Percentiles rank a stretch among this genome's conserved stretches.
These are phyloP conservation scores for Eupithecia dodoneata DNA, from an alignment of 2,888 invertebrate species.

Conservation along the genomic window DNA sequence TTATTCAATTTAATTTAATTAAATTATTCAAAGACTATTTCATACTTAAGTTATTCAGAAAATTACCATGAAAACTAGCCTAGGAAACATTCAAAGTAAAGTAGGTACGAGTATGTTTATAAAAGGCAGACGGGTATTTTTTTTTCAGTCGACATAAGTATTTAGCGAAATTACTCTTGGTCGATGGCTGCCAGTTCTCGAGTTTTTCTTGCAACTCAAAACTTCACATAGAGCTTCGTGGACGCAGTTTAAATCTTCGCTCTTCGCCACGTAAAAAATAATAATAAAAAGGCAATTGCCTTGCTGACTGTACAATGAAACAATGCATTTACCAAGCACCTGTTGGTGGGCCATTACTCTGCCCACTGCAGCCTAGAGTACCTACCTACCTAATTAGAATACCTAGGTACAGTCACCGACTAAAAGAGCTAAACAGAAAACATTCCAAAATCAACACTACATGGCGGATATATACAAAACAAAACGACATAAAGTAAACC, in stretches of 20 bases:
- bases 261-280: too few relatives aligned
- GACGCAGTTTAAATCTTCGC: not conserved
- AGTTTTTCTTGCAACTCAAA: too few relatives aligned
- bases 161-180: too few relatives aligned
- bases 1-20: too few relatives aligned
- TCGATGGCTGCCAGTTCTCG: too few relatives aligned
- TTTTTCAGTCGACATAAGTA: too few relatives aligned
- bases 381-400: slow-evolving; percentile 12
- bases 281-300: not conserved
- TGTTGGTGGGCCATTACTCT: slow-evolving; percentile 66
- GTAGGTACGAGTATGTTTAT: not conserved
- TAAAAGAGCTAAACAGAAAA: not conserved
- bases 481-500: not conserved
- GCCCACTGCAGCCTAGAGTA: slow-evolving; percentile 33
- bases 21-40: too few relatives aligned
- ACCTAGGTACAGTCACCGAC: not conserved
- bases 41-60: too few relatives aligned
- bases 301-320: slow-evolving; percentile 48
- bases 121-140: too few relatives aligned
- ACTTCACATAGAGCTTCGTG: not conserved
- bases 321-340: slow-evolving; percentile 70
- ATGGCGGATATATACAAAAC: not conserved
- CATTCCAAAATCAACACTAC: not conserved
- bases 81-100: not conserved
- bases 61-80: not conserved